phyloP scores from a whole-genome alignment of 64 coral and sea anemone species.

The Montipora capricornis region DNA sequence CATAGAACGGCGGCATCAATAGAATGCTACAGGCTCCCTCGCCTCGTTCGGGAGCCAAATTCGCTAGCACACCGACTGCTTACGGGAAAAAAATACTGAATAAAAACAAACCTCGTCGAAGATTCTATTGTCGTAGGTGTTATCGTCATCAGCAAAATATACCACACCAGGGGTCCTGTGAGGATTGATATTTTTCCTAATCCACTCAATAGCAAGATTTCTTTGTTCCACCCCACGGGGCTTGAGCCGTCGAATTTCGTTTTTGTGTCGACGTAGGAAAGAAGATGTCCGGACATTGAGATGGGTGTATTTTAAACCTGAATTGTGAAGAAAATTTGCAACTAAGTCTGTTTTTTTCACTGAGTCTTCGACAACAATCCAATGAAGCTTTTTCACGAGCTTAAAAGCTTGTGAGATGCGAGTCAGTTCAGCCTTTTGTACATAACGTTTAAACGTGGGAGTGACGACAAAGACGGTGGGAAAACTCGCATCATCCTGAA shows the following conservation, averaged over 20 bases:
- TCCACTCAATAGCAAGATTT: constrained; percentile 83
- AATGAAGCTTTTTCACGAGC: constrained; percentile 75
- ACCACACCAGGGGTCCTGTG: constrained; percentile 72
- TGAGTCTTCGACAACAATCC: constrained; percentile 93
- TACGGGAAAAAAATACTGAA: no score
- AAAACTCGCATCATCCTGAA: not conserved
- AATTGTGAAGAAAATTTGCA: constrained; percentile 33
- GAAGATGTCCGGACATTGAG: constrained; percentile 80
- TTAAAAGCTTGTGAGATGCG: constrained; percentile 73
- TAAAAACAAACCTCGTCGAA: constrained; percentile 82
- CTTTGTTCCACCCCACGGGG: constrained; percentile 90
- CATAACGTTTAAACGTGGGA: constrained; percentile 82
- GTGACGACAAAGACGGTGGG: constrained; percentile 80
- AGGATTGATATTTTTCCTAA: constrained; percentile 76
- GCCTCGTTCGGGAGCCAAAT: no score
- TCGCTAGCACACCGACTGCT: no score
- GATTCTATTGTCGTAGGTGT: constrained; percentile 79
- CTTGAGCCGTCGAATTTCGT: constrained; percentile 64
- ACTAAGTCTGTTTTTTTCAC: constrained; percentile 70
- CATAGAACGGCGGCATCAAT: no score
- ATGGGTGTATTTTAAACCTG: constrained; percentile 83
- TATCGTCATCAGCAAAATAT: constrained; percentile 99
- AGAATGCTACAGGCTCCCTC: no score
- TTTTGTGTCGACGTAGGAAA: constrained; percentile 55
- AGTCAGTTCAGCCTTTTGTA: constrained; percentile 92